Percentiles rank a stretch among this genome's conserved stretches.
Evolutionary conservation across 2,113 vertebrate species (phyloP).

Genomic region (Sinosuthora webbiana): DNA sequence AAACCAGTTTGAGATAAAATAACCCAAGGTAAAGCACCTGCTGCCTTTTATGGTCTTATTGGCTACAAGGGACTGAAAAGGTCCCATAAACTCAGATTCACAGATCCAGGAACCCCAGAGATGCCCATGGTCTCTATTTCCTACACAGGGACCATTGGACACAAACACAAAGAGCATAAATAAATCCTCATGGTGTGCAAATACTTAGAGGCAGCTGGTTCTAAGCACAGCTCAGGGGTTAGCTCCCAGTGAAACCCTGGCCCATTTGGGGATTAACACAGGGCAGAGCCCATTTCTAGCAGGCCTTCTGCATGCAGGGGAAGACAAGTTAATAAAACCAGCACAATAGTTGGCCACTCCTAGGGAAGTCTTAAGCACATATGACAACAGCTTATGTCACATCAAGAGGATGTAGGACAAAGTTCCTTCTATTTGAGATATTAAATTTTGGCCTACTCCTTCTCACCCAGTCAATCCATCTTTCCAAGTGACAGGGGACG

Average conservation of each 20-base stretch:
- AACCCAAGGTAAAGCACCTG: neutral
- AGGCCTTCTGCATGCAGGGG: neutral
- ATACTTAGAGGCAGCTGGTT: neutral
- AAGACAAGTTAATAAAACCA: neutral
- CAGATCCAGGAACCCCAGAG: neutral
- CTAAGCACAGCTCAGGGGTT: neutral
- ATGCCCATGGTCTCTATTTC: neutral
- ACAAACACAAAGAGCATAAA: neutral
- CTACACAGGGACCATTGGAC: neutral
- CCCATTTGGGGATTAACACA: neutral
- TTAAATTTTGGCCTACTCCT: neutral
- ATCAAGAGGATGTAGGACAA: neutral
- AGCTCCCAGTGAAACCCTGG: neutral
- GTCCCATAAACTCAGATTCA: neutral
- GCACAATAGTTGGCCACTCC: rapidly evolving
- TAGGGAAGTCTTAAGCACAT: rapidly evolving
- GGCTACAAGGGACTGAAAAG: neutral
- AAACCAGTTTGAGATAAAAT: neutral
- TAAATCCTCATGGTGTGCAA: rapidly evolving
- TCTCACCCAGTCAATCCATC: neutral
- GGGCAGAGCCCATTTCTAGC: neutral
- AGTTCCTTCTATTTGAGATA: neutral
- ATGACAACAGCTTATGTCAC: neutral
- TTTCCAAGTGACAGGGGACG: neutral
- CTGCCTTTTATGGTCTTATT: neutral